Evolutionary conservation across 2,797 vertebrate genomes (phyloP).

Genomic region (Xenops minutus): DNA sequence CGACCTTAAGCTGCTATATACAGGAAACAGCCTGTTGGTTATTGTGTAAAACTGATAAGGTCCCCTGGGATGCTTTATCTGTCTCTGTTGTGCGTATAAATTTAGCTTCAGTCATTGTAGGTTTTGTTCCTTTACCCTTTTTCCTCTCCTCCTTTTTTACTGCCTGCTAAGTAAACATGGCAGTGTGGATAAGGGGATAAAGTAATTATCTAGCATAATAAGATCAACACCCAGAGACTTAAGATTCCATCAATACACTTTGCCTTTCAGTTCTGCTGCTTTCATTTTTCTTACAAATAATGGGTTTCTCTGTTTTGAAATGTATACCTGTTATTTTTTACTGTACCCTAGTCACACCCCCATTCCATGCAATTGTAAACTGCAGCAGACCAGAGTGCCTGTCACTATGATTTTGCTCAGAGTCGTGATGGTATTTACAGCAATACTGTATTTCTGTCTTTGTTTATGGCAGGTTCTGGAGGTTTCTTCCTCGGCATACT

Average conservation of each 20-base stretch:
- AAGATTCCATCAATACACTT: slow-evolving; percentile 3
- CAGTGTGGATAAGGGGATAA: slow-evolving; percentile 48
- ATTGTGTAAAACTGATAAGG: slow-evolving; percentile 69
- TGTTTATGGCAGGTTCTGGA: neutral
- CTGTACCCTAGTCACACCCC: neutral
- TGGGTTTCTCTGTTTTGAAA: slow-evolving; percentile 44
- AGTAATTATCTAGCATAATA: slow-evolving; percentile 30
- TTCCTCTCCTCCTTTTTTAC: slow-evolving; percentile 41
- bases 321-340: slow-evolving; percentile 39
- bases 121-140: slow-evolving; percentile 60
- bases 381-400: slow-evolving; percentile 35
- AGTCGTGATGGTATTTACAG: slow-evolving; percentile 33
- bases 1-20: slow-evolving; percentile 61
- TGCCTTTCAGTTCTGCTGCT: neutral
- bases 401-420: slow-evolving; percentile 56
- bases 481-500: neutral
- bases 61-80: slow-evolving; percentile 59
- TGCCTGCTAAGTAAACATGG: slow-evolving; percentile 53
- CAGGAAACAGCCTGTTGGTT: slow-evolving; percentile 69
- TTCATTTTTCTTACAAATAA: slow-evolving; percentile 9
- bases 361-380: slow-evolving; percentile 5
- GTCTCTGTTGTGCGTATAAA: slow-evolving; percentile 43
- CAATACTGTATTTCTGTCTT: neutral
- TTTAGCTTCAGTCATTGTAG: slow-evolving; percentile 51
- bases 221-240: slow-evolving; percentile 23